Evolutionary conservation across 2,888 invertebrate genomes (phyloP).

Genomic region (Apotomis betuletana): DNA sequence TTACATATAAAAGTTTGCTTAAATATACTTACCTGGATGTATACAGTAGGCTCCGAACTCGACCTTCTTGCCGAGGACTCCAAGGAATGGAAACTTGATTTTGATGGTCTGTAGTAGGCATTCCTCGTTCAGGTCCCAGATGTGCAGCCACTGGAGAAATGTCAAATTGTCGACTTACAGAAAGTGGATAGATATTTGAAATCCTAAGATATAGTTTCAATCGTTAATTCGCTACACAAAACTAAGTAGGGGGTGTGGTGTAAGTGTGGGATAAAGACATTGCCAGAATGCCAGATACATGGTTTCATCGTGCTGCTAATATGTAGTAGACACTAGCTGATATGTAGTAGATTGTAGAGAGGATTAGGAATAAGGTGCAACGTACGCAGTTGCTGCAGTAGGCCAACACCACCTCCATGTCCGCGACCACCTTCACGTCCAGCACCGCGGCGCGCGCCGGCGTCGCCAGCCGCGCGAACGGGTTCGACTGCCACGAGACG

Average conservation of each 20-base stretch:
- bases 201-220: background rate
- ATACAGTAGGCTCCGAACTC: slow-evolving; percentile 83
- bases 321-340: no score
- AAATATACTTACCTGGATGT: slow-evolving; percentile 68
- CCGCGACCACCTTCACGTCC: slow-evolving; percentile 80
- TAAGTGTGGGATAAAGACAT: no score
- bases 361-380: slow-evolving; percentile 33
- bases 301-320: no score
- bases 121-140: slow-evolving; percentile 85
- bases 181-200: background rate
- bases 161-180: background rate
- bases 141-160: slow-evolving; percentile 76
- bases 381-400: slow-evolving; percentile 83
- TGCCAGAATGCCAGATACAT: no score
- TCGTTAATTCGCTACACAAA: no score
- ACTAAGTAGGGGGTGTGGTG: no score
- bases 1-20: background rate
- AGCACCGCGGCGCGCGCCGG: slow-evolving; percentile 66
- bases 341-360: no score
- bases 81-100: slow-evolving; percentile 82
- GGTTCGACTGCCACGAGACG: slow-evolving; percentile 44
- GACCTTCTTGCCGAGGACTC: slow-evolving; percentile 81
- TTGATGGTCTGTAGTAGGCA: slow-evolving; percentile 82
- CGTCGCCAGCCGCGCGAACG: slow-evolving; percentile 57
- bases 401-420: slow-evolving; percentile 76